A percentile compares a stretch with the other conserved stretches of the same genome.
Conservation (phyloP, 2,888 invertebrate species). For the Mesopsocus fuscifrons region DNA sequence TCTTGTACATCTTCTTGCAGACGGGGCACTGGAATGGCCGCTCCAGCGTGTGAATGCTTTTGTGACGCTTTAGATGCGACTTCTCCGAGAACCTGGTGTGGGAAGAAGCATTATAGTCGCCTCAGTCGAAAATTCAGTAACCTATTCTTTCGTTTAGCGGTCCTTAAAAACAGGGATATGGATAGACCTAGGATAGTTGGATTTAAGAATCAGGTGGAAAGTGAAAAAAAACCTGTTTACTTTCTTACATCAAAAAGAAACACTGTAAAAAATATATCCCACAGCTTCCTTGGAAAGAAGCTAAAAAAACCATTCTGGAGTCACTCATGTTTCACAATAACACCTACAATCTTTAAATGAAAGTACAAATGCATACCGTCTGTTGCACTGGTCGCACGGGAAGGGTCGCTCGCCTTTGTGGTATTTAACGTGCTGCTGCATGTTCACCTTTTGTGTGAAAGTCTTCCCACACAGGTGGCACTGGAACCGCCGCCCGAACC, state of each 20-base stretch:
- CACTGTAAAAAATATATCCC: no score
- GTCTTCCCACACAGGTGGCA: conserved; percentile 37
- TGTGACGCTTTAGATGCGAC: conserved; percentile 26
- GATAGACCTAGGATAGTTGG: no score
- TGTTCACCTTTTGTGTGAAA: conserved; percentile 33
- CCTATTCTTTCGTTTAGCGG: no score
- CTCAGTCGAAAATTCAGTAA: conserved; percentile 5
- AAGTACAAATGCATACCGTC: no score
- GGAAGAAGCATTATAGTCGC: conserved; percentile 6
- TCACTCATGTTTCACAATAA: no score
- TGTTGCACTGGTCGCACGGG: conserved; percentile 30
- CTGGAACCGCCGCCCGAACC: conserved; percentile 17
- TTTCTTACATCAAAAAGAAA: no score
- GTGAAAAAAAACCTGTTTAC: no score
- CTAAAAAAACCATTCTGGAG: no score
- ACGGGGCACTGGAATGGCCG: conserved; percentile 27
- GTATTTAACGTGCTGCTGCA: conserved; percentile 28
- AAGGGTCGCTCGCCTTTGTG: conserved; percentile 29
- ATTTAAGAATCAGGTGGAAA: no score
- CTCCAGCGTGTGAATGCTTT: conserved; percentile 25
- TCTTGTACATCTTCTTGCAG: conserved; percentile 35
- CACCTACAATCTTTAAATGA: no score
- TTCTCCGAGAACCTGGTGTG: conserved; percentile 26
- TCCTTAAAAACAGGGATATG: no score
- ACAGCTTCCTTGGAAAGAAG: no score